Base-by-base conservation (phyloP, 2,113 vertebrate species). In the Rattus norvegicus region DNA sequence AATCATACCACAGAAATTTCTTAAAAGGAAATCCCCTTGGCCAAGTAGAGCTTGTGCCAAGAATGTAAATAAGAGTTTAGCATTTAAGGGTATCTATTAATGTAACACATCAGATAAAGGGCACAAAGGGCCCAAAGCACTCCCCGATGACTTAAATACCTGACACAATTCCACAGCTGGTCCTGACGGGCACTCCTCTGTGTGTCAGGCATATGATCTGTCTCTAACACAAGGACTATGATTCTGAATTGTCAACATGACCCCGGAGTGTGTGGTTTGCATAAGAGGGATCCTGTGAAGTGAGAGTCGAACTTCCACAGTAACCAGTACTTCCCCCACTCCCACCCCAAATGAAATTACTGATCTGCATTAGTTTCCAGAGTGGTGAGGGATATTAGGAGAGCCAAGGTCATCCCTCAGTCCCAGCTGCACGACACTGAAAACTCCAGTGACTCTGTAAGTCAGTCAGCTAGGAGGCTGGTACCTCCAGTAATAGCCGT, bases 41-140 rank as follows among this genome's bases (percentile, higher is more conserved):
- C 84, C 96, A 98, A 97, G 86, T 87, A 93, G 76, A 90, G 95
- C 43, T 33, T 73, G 93, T 95, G 95, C 94, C 96, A 98, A 93
- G 95, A 97, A 97, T 63, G 77, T 86, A 90, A 88, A 81, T 77
- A 80, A 88, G 49, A 69, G 63, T 95, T 96, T 96, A 98, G 94
- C 97, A 95, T 91, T 97, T 47, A 28, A 97, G 95, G 86, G 69
- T 93, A 95, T 92, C 96, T 98, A 97, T 96, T 96, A 98, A 96
- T 98, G 97, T 76, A 93, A 95, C 75, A 69, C 77, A 95, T 89
- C 89, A 87, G 83, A 97, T 94, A 91, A 96, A 91, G 87, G 92
- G 93, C 77, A 63, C 90, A 96, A 95, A 95, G 97, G 81, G 24
- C 61, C 88, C 65, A 73, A 61, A 92, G 59, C 43, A 80, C 91